These are phyloP conservation scores for Aphaenogaster floridana DNA, from an alignment of 1,140 invertebrate genomes.

Conservation along the genomic window DNA sequence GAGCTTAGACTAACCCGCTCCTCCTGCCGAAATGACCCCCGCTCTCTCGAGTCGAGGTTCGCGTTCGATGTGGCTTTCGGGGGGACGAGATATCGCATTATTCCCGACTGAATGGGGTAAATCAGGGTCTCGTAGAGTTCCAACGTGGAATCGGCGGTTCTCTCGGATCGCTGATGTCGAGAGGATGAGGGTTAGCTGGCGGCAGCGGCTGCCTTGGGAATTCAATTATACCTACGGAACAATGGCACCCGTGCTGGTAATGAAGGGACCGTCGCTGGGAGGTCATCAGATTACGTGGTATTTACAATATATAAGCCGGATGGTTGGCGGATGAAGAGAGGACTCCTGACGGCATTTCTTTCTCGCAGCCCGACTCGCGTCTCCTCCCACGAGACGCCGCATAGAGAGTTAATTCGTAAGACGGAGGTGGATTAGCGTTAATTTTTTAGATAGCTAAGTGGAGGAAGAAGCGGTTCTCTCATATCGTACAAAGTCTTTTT, in stretches of 20 bases:
- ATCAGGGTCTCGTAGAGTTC: slow-evolving; percentile 78
- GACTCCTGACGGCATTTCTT: slow-evolving; percentile 4
- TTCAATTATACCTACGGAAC: slow-evolving; percentile 84
- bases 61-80: slow-evolving; percentile 73
- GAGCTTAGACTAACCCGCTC: slow-evolving; percentile 63
- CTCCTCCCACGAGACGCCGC: slow-evolving; percentile 15
- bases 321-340: slow-evolving; percentile 56
- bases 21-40: slow-evolving; percentile 65
- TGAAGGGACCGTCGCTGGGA: slow-evolving; percentile 77
- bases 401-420: slow-evolving; percentile 45
- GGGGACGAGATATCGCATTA: slow-evolving; percentile 78
- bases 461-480: not conserved
- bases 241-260: slow-evolving; percentile 80
- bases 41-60: slow-evolving; percentile 58
- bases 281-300: slow-evolving; percentile 81
- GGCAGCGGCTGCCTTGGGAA: slow-evolving; percentile 80
- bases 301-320: slow-evolving; percentile 79
- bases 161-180: slow-evolving; percentile 75
- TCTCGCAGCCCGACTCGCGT: not conserved
- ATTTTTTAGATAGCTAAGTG: slow-evolving; percentile 18
- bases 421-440: slow-evolving; percentile 43
- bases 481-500: too few relatives aligned
- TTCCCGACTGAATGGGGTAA: slow-evolving; percentile 80
- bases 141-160: slow-evolving; percentile 72
- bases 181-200: slow-evolving; percentile 74